phyloP scores from a whole-genome alignment of 2,113 vertebrate species.

The Todiramphus chloris region DNA sequence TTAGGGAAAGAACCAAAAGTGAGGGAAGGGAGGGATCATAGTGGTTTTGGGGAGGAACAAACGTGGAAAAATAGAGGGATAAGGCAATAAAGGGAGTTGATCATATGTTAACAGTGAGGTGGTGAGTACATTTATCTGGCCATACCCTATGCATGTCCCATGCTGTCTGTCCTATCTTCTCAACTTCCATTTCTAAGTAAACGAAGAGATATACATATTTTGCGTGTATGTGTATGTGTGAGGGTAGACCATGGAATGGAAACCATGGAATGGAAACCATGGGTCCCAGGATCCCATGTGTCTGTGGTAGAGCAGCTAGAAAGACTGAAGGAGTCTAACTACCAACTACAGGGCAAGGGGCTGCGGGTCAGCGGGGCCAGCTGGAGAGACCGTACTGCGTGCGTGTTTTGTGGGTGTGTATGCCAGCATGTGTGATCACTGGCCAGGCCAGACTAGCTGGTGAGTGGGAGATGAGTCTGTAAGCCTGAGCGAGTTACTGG shows the following conservation, averaged over 20 bases:
- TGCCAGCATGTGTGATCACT: neutral
- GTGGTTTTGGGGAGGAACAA: neutral
- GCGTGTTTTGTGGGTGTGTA: neutral
- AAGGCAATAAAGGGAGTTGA: neutral
- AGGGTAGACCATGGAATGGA: neutral
- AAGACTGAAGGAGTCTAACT: neutral
- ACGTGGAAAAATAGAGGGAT: neutral
- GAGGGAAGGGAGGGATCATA: neutral
- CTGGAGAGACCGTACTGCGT: neutral
- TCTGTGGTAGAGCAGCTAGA: neutral
- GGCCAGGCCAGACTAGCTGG: neutral
- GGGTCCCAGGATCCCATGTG: too few relatives aligned
- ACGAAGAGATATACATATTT: neutral
- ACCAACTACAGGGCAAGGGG: too few relatives aligned
- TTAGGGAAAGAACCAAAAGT: neutral
- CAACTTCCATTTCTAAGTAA: neutral
- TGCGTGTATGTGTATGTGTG: neutral
- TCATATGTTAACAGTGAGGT: neutral
- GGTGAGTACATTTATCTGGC: neutral
- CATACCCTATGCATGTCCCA: neutral
- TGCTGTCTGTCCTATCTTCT: neutral
- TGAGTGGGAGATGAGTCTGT: neutral
- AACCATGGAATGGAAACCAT: too few relatives aligned
- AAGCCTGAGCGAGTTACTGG: neutral
- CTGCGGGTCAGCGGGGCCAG: accelerated